These are phyloP conservation scores for Netelia melanura DNA, from an alignment of 2,888 invertebrate genomes.

Conservation along the genomic window DNA sequence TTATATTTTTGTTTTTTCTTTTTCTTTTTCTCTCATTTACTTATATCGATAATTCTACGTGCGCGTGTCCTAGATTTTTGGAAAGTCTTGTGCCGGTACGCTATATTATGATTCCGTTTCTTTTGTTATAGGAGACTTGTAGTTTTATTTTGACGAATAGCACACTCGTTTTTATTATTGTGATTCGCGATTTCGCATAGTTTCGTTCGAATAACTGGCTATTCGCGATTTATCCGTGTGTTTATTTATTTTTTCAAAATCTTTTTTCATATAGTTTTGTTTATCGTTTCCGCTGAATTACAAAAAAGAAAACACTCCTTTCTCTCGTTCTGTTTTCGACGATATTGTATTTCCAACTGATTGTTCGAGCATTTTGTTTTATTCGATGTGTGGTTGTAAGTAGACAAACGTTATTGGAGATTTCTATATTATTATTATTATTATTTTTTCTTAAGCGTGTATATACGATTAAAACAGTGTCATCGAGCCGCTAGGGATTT, in stretches of 20 bases:
- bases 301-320: conserved; percentile 34
- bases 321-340: conserved; percentile 21
- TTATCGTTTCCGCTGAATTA: conserved; percentile 21
- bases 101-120: not conserved
- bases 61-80: not conserved
- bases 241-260: not conserved
- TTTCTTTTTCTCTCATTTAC: not conserved
- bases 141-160: too few species aligned
- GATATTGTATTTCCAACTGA: conserved; percentile 69
- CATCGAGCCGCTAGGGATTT: too few species aligned
- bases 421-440: not conserved
- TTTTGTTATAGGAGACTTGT: too few species aligned
- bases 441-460: too few species aligned
- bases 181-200: too few species aligned
- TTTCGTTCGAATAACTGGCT: too few species aligned
- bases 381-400: conserved; percentile 25
- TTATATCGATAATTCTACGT: conserved; percentile 4
- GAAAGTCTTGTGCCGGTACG: not conserved
- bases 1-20: too few species aligned
- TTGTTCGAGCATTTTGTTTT: conserved; percentile 78
- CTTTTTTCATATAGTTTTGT: conserved; percentile 3
- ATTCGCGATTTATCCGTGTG: not conserved
- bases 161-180: too few species aligned
- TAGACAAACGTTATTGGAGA: not conserved
- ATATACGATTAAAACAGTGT: too few species aligned